A percentile compares a stretch with the other conserved stretches of the same genome.
Conservation (phyloP, 2,888 invertebrate genomes). For the Sarcophaga caerulescens region DNA sequence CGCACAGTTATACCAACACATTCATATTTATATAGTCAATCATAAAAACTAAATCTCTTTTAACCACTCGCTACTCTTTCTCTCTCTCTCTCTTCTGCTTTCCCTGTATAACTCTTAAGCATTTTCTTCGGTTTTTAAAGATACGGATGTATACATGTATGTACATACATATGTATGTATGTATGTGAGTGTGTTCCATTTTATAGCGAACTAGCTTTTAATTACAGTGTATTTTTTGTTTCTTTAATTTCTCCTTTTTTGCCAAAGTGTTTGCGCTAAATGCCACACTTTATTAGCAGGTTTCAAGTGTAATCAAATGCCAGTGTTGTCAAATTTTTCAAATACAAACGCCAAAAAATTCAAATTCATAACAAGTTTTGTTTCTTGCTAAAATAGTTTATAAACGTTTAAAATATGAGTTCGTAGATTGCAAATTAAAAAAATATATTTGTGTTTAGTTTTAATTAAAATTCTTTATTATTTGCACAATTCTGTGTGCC, state of each 20-base stretch:
- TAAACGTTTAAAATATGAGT: no score
- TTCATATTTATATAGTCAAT: conserved; percentile 36
- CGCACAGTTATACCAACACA: neutral
- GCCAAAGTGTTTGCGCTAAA: conserved; percentile 62
- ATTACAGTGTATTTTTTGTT: conserved; percentile 43
- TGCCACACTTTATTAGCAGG: conserved; percentile 62
- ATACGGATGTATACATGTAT: neutral
- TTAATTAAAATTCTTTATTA: no score
- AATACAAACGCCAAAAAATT: conserved; percentile 29
- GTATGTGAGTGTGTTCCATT: neutral
- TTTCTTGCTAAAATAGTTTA: no score
- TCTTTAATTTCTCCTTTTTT: conserved; percentile 32
- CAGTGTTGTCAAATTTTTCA: no score
- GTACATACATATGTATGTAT: neutral
- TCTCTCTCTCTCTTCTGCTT: neutral
- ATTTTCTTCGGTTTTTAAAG: no score
- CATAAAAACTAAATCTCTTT: conserved; percentile 7
- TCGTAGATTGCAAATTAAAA: no score
- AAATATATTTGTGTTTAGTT: no score
- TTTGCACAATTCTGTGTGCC: no score
- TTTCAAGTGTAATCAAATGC: conserved; percentile 64
- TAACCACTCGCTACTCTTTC: neutral
- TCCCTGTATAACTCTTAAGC: neutral
- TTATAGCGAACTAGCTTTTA: conserved; percentile 57
- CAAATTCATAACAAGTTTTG: neutral